Evolutionary conservation across 2,888 invertebrate genomes (phyloP).

Genomic region (Stomorhina lunata): DNA sequence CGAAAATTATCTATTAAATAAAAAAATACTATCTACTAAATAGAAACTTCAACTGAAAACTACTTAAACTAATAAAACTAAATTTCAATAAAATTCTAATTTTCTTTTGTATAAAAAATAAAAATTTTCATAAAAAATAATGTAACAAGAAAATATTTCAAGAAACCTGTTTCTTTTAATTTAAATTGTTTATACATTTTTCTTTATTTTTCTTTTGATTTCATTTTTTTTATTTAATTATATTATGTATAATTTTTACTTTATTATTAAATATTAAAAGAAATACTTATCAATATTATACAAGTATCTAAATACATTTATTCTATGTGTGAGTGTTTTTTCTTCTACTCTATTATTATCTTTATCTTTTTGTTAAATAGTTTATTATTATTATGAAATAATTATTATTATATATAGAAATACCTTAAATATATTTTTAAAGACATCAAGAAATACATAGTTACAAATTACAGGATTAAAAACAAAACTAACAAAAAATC

Average conservation of each 20-base stretch:
- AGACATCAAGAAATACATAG: conserved; percentile 19
- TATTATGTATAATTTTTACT: neutral
- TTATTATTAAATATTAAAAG: conserved; percentile 11
- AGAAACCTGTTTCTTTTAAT: too few species aligned
- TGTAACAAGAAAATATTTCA: too few species aligned
- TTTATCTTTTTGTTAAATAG: conserved; percentile 28
- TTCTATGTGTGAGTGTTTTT: conserved; percentile 1
- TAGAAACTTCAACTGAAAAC: too few species aligned
- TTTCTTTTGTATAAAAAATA: neutral
- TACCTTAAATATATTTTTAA: conserved; percentile 6
- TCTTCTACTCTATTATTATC: conserved; percentile 3
- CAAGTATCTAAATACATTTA: neutral
- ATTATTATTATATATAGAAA: neutral
- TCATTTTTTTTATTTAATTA: conserved; percentile 17
- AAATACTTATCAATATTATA: conserved; percentile 28
- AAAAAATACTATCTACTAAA: conserved; percentile 4
- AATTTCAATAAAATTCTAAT: neutral
- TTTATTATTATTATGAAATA: conserved; percentile 9
- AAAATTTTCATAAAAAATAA: neutral
- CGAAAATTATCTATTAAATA: neutral
- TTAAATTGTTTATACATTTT: too few species aligned
- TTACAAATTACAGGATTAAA: neutral
- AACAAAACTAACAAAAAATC: neutral
- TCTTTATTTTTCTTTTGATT: neutral
- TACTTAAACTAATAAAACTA: neutral